phyloP scores from a whole-genome alignment of 2,797 vertebrate genomes.

The Helicolenus hilgendorfi region DNA sequence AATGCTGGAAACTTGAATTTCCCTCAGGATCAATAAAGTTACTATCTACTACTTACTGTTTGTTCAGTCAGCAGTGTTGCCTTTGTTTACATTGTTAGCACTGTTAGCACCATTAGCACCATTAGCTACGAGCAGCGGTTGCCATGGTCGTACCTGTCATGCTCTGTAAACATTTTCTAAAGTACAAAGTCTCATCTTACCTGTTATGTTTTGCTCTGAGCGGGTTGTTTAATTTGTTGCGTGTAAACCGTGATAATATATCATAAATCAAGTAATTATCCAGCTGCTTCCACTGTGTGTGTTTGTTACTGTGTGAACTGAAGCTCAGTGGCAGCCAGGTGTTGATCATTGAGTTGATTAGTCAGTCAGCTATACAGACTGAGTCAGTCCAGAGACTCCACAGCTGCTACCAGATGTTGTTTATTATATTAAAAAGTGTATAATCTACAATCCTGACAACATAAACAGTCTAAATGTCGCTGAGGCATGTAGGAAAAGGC shows the following conservation, averaged over 20 bases:
- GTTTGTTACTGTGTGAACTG: background rate
- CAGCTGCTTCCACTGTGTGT: conserved; percentile 6
- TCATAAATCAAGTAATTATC: background rate
- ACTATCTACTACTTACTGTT: too few species aligned
- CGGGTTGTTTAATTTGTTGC: background rate
- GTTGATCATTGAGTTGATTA: conserved; percentile 18
- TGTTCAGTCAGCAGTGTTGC: too few species aligned
- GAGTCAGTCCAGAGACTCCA: background rate
- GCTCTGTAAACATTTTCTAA: background rate
- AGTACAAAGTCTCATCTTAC: background rate
- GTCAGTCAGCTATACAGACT: background rate
- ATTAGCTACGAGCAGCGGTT: too few species aligned
- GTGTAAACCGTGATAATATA: background rate
- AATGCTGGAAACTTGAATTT: too few species aligned
- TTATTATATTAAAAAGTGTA: background rate
- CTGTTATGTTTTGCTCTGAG: background rate
- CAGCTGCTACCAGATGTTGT: background rate
- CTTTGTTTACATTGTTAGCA: too few species aligned
- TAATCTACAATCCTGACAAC: too few species aligned
- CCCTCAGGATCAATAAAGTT: too few species aligned
- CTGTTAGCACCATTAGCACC: too few species aligned
- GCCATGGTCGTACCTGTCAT: too few species aligned
- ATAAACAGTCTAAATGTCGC: too few species aligned
- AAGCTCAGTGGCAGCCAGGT: conserved; percentile 12
- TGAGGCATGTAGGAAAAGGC: too few species aligned